Conservation (phyloP, 1,140 invertebrate genomes). For the Cydia splendana region DNA sequence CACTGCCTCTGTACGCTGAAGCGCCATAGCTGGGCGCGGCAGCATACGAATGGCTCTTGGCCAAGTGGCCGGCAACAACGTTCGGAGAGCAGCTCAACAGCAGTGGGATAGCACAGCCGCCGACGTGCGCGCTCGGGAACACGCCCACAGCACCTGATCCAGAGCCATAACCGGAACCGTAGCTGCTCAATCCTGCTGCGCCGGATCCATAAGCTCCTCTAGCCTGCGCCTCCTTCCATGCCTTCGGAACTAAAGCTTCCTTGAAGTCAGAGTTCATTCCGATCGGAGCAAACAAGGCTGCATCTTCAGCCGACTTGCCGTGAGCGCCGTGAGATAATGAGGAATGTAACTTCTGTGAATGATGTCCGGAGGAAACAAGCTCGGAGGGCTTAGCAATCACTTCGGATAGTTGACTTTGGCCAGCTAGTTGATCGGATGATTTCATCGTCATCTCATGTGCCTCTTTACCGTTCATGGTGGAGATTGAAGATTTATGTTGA, state of each 20-base stretch:
- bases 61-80: constrained; percentile 63
- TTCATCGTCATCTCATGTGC: constrained; percentile 2
- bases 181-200: not conserved
- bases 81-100: constrained; percentile 68
- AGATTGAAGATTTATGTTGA: constrained; percentile 4
- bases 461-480: not conserved
- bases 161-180: constrained; percentile 9
- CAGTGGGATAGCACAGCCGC: constrained; percentile 63
- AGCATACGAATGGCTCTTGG: constrained; percentile 47
- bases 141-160: constrained; percentile 52
- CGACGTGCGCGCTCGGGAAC: constrained; percentile 63
- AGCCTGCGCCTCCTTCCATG: constrained; percentile 30
- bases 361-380: not conserved
- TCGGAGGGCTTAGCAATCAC: not conserved
- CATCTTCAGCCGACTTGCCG: constrained; percentile 20
- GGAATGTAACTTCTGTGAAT: not conserved
- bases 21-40: constrained; percentile 51
- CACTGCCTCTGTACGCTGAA: constrained; percentile 33
- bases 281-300: not conserved
- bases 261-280: constrained; percentile 21
- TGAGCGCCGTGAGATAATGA: not conserved
- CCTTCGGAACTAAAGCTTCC: constrained; percentile 2
- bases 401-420: not conserved
- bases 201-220: constrained; percentile 38
- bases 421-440: constrained; percentile 19